phyloP scores from a whole-genome alignment of 1,140 invertebrate genomes.

The Diorhabda elongata region DNA sequence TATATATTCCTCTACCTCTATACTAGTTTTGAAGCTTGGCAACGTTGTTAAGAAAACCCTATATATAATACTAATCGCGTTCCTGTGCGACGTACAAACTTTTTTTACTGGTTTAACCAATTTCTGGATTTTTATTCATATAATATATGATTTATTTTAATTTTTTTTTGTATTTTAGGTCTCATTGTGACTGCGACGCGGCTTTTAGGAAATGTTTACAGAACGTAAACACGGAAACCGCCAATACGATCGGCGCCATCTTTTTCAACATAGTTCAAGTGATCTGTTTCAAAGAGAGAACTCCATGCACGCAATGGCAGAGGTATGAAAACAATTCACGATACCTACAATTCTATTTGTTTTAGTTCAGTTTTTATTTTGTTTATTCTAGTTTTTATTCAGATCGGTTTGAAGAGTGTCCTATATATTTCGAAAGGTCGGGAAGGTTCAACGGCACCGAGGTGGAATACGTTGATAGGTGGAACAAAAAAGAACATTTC shows the following conservation, averaged over 20 bases:
- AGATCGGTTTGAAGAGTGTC: constrained; percentile 18
- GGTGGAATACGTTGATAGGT: constrained; percentile 5
- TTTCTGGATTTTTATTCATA: no score
- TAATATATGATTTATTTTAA: neutral
- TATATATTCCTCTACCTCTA: neutral
- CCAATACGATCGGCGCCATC: constrained; percentile 63
- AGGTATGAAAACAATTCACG: constrained; percentile 47
- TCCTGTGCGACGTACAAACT: no score
- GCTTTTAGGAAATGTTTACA: constrained; percentile 63
- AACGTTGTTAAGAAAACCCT: no score
- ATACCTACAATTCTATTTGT: constrained; percentile 11
- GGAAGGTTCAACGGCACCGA: constrained; percentile 22
- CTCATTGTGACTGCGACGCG: constrained; percentile 69
- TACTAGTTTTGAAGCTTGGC: no score
- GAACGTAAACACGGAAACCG: constrained; percentile 61
- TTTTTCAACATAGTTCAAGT: constrained; percentile 69
- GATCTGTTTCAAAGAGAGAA: constrained; percentile 62
- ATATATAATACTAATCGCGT: no score
- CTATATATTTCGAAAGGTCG: constrained; percentile 23
- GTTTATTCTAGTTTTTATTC: constrained; percentile 13
- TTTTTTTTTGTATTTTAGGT: constrained; percentile 43
- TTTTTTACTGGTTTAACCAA: no score
- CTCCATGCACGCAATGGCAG: constrained; percentile 61
- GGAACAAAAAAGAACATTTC: constrained; percentile 19
- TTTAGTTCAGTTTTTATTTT: constrained; percentile 13